Evolutionary conservation across 1,140 invertebrate genomes (phyloP).

Genomic region (Aplysia californica): DNA sequence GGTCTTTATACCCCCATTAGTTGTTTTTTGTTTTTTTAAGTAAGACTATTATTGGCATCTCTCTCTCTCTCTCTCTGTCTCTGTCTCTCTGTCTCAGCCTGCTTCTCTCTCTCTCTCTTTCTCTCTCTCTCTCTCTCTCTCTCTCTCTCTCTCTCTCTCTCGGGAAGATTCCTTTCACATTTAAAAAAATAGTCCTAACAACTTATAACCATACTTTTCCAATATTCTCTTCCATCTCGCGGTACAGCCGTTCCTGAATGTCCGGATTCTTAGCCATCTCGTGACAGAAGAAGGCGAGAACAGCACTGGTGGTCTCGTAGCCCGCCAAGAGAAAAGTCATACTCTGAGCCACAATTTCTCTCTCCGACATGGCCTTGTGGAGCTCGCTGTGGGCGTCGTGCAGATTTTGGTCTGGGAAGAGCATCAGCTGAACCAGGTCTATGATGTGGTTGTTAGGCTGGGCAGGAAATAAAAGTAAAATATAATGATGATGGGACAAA

Average conservation of each 20-base stretch:
- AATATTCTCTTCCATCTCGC: constrained; percentile 60
- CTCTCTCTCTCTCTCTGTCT: not conserved
- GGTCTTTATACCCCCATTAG: too few relatives aligned
- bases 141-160: not conserved
- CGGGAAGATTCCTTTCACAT: not conserved
- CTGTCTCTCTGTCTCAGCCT: too few relatives aligned
- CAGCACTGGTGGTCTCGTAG: constrained; percentile 69
- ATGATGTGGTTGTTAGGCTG: constrained; percentile 42
- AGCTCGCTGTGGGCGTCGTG: not conserved
- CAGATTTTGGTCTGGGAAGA: constrained; percentile 42
- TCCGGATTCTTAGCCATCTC: constrained; percentile 67
- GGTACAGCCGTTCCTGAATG: constrained; percentile 66
- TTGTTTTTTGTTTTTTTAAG: not conserved
- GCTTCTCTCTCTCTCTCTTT: not conserved
- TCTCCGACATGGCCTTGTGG: constrained; percentile 41
- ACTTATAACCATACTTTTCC: constrained; percentile 27
- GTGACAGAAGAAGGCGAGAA: constrained; percentile 67
- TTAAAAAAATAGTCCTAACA: not conserved
- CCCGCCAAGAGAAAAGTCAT: constrained; percentile 63
- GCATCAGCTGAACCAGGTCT: constrained; percentile 60
- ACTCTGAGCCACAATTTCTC: constrained; percentile 60
- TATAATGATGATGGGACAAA: too few relatives aligned
- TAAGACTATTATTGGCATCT: too few relatives aligned
- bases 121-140: not conserved
- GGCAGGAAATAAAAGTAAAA: constrained; percentile 6